These are phyloP conservation scores for Charanyca ferruginea DNA, from an alignment of 2,888 invertebrate species.

Conservation along the genomic window DNA sequence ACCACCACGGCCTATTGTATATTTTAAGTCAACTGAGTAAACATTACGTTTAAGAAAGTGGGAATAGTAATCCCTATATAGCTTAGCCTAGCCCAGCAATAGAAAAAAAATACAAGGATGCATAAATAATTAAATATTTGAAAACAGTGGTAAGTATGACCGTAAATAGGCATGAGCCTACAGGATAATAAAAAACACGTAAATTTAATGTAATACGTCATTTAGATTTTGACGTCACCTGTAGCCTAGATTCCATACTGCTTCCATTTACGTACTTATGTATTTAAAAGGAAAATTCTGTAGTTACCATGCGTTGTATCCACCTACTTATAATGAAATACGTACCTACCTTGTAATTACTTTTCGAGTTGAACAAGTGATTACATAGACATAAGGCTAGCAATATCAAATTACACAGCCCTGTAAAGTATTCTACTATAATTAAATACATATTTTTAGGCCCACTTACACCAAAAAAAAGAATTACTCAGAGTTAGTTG, in stretches of 20 bases:
- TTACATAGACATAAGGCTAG: neutral
- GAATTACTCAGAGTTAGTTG: no score
- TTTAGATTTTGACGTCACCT: slow-evolving; percentile 18
- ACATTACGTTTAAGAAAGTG: neutral
- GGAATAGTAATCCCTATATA: no score
- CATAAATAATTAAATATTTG: neutral
- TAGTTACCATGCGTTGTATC: neutral
- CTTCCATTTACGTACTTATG: slow-evolving; percentile 17
- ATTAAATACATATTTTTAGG: no score
- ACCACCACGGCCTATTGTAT: no score
- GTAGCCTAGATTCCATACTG: neutral
- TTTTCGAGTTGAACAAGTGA: neutral
- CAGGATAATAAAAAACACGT: neutral
- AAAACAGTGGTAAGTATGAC: no score
- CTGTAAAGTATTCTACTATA: no score
- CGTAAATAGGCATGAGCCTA: neutral
- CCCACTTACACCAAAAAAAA: no score
- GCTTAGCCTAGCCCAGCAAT: no score
- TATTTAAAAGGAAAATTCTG: neutral
- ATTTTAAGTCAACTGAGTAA: neutral
- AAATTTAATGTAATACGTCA: slow-evolving; percentile 8
- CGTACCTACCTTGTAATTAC: neutral
- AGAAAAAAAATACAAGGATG: neutral
- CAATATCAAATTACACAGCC: neutral
- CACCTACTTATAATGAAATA: neutral